Conservation (phyloP, 2,888 invertebrate species). For the Fragum whitleyi region DNA sequence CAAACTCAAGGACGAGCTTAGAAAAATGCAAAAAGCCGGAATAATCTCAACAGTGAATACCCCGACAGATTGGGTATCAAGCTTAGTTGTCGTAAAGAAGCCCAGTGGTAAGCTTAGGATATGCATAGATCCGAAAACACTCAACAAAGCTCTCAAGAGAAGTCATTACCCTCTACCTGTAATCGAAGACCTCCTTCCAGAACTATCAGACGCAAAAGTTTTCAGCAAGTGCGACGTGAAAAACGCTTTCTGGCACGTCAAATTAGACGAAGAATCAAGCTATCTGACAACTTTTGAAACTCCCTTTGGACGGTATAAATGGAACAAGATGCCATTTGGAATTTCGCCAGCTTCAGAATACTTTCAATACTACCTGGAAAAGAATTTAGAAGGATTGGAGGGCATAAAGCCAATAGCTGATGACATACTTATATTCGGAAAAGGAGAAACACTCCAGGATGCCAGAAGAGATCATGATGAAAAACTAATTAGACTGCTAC, state of each 20-base stretch:
- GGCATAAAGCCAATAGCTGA: conserved; percentile 59
- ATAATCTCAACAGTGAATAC: conserved; percentile 24
- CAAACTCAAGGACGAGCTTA: conserved; percentile 46
- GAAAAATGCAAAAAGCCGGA: conserved; percentile 21
- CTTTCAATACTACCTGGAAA: conserved; percentile 50
- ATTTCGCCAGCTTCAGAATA: conserved; percentile 62
- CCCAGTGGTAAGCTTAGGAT: conserved; percentile 31
- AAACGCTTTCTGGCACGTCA: conserved; percentile 65
- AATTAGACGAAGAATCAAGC: conserved; percentile 57
- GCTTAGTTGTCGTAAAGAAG: conserved; percentile 46
- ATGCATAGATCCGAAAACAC: conserved; percentile 56
- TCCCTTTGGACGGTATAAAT: conserved; percentile 65
- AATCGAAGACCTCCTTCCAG: conserved; percentile 41
- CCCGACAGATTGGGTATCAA: conserved; percentile 62
- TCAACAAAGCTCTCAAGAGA: conserved; percentile 50
- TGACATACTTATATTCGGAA: conserved; percentile 58
- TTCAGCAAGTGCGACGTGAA: conserved; percentile 40
- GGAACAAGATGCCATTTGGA: conserved; percentile 63
- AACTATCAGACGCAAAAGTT: conserved; percentile 25
- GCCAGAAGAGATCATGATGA: conserved; percentile 51
- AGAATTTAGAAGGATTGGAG: conserved; percentile 48
- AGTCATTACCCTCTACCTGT: conserved; percentile 59
- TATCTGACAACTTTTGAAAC: conserved; percentile 64
- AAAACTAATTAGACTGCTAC: conserved; percentile 40
- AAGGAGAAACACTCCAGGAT: conserved; percentile 38